Evolutionary conservation across 2,888 invertebrate genomes (phyloP), one percentile per base, ranked within the genome.

Genomic region (Campoletis raptor): DNA sequence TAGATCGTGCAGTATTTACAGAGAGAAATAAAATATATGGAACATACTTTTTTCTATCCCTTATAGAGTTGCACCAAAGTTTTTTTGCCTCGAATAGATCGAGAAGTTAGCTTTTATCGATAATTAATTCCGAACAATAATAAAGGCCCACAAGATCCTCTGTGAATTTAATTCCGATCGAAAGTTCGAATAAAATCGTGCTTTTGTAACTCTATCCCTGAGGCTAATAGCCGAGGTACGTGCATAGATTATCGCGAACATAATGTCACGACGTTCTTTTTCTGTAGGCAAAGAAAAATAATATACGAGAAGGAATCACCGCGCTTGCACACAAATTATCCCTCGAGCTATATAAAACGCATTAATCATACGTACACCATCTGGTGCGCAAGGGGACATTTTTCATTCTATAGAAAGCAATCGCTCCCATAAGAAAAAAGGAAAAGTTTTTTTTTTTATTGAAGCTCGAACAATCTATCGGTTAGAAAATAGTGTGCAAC

Each of bases 181-280:
- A 76, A 76, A 61, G 48, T 18, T 36, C 61, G 37, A 77, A 45
- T 9, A 12, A 77, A 48, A 66, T 48, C 21, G 64, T 36, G 18
- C 24, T n/a, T 30, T 61, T 30, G 61, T 66, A 12, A 10, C 36
- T 37, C 64, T 36, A 48, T 66, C 42, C 48, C 66, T 40, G 15
- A 12, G 66, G 36, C 48, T 67, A 67, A 67, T 77, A 45, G 64
- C 66, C 36, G 36, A n/a, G 12, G 45, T 64, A 42, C 37, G 40
- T 21, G 64, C 24, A 42, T 76, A 64, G 12, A 66, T 21, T 54
- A 45, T 70, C 15, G 8, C 42, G 57, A 12, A 15, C 15, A n/a
- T 45, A 45, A 64, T 48, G 45, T 6, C 76, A n/a, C 48, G 45
- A 64, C 48, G 9, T 10, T 37, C 57, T 74, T 7, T 45, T 30